Percentiles rank a stretch among this genome's conserved stretches.
These are phyloP conservation scores for Neocrepidodera transversa DNA, from an alignment of 2,888 invertebrate species.

Conservation along the genomic window DNA sequence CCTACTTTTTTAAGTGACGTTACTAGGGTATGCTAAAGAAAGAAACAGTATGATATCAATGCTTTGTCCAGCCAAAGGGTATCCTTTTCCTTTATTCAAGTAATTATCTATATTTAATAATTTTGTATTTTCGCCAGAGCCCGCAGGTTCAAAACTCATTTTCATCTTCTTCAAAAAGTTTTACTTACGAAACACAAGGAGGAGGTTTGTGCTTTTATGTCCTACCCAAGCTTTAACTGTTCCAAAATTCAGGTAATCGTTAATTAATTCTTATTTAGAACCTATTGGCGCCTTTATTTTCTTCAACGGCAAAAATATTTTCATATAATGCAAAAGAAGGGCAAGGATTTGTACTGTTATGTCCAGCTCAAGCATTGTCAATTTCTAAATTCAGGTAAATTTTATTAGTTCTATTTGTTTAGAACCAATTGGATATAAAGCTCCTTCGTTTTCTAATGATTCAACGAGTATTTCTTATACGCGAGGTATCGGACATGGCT, in stretches of 20 bases:
- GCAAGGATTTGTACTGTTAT: constrained; percentile 67
- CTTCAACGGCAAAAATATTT: constrained; percentile 71
- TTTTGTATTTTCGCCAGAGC: constrained; percentile 61
- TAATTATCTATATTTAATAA: constrained; percentile 46
- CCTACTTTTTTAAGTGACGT: constrained; percentile 71
- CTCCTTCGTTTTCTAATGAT: constrained; percentile 71
- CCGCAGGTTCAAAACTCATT: constrained; percentile 73
- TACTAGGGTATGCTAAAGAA: constrained; percentile 60
- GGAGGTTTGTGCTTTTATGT: constrained; percentile 70
- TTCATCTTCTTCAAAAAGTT: constrained; percentile 71
- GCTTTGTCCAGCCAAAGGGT: constrained; percentile 74
- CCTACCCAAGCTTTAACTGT: constrained; percentile 76
- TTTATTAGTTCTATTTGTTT: constrained; percentile 18
- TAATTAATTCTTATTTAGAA: constrained; percentile 58
- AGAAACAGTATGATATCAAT: constrained; percentile 64
- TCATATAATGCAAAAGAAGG: constrained; percentile 52
- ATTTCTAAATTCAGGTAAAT: constrained; percentile 72
- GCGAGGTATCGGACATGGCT: constrained; percentile 56
- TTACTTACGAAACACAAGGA: constrained; percentile 55
- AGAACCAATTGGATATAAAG: constrained; percentile 71
- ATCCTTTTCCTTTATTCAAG: constrained; percentile 75
- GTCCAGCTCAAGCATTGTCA: constrained; percentile 75
- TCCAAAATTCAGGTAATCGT: constrained; percentile 65
- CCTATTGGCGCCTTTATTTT: constrained; percentile 72
- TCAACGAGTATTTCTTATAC: constrained; percentile 66